Evolutionary conservation across 2,113 vertebrate genomes (phyloP), one percentile per base, ranked within the genome.

Genomic region (Mus spicilegus): DNA sequence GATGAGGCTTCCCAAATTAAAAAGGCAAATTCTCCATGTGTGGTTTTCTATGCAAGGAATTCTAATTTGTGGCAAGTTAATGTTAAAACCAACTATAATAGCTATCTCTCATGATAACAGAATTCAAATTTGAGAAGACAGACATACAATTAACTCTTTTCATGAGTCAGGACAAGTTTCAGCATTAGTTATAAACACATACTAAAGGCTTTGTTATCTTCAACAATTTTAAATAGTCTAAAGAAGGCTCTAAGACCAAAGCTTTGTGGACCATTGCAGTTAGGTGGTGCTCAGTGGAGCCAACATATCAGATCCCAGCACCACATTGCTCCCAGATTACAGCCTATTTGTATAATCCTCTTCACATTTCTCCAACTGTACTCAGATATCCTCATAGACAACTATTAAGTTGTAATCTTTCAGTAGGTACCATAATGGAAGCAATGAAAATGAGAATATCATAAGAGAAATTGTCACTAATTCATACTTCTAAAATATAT

Each of bases 121-220:
- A 49, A 67, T 61, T 26, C 2, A 70, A 33, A 33, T 87, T 84
- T 97, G 30, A 61, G 61, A 51, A 92, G 26, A 5, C 39, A n/a
- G 9, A 10, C 30, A 54, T 17, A 24, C 0, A 20, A 30, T n/a
- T 12, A 63, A 16, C 22, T 80, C 26, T 63, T 78, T 33, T 26
- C 26, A 46, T 82, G 28, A 42, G 5, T 39, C 61, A 0, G 0
- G 11, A 58, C 5, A 0, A 8, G 13, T 0, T 22, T 7, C 51
- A 51, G 33, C 22, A n/a, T 49, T 3, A 4, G 20, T 76, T 28
- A n/a, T 17, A 39, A 69, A 28, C 26, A 67, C 33, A 30, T 17
- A 51, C 36, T 82, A 54, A 90, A 49, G 22, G 13, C 16, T 61
- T 16, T 58, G 26, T 1, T 4, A 3, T 24, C 22, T 61, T 72